phyloP scores from a whole-genome alignment of 2,797 vertebrate species.

The Mus minutoides region DNA sequence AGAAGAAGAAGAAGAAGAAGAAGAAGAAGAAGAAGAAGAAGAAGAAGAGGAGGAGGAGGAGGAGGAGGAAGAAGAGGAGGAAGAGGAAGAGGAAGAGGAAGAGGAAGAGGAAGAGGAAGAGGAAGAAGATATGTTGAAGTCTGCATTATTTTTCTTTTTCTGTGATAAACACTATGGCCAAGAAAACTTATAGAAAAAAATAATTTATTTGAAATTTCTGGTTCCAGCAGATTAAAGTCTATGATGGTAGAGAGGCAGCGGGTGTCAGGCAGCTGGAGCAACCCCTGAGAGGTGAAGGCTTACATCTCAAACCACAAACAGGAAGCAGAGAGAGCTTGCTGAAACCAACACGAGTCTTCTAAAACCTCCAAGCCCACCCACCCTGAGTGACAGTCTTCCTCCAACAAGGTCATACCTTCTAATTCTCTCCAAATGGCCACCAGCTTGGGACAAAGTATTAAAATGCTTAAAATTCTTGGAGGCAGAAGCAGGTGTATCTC shows the following conservation, averaged over 20 bases:
- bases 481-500: not conserved
- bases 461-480: not conserved
- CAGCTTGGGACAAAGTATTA: not conserved
- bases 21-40: no score
- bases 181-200: not conserved
- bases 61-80: no score
- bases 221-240: not conserved
- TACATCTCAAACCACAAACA: not conserved
- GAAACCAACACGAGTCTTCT: not conserved
- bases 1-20: no score
- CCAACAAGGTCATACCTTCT: not conserved
- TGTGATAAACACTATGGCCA: not conserved
- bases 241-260: not conserved
- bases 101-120: no score
- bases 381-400: no score
- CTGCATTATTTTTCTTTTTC: not conserved
- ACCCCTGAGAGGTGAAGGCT: not conserved
- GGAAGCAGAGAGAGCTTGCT: not conserved
- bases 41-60: no score
- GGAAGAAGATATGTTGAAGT: not conserved
- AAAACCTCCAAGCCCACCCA: not conserved
- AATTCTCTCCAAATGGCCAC: not conserved
- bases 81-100: no score
- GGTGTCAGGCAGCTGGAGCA: not conserved
- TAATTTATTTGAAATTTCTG: not conserved